Base-by-base conservation (phyloP, 2,113 vertebrate genomes). In the Trichechus manatus region DNA sequence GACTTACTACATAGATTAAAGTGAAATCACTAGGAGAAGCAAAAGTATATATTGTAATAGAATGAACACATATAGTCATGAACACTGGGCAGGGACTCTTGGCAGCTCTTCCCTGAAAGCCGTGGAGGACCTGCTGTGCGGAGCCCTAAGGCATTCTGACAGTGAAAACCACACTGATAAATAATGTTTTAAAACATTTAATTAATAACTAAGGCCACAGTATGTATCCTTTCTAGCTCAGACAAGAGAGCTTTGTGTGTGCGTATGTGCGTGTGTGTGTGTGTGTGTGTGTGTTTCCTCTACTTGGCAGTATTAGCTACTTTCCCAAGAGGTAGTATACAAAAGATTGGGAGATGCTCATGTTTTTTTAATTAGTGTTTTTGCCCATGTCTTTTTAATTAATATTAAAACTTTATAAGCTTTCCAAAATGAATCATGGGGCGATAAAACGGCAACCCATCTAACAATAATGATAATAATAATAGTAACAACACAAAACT, bases 151-250 rank as follows among this genome's bases (percentile, higher is more conserved):
- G 66, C 95, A 22, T n/a, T 90, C 87, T 81, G 92, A 90, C 70
- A 83, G 86, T 74, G 91, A 82, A 95, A 86, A 90, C 72, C 95
- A 84, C 89, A 80, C 92, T 47, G 31, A 88, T 80, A 56, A 6
- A 70, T 42, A 97, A 96, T 96, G 95, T 98, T 97, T 97, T 97
- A 92, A 97, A 98, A n/a, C 9, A 89, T 93, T 19, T 89, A 90
- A 87, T 95, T 97, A 94, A 97, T 97, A 94, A 98, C 96, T 66
- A 84, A 15, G 70, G 68, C 91, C 95, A 82, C 96, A 68, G 61
- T 94, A 47, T 33, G 82, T 29, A 56, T 0, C 81, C 0, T 72
- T 81, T 61, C 63, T 91, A 20, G 2, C 89, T 90, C 84, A 93
- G 42, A 87, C 44, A 79, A 74, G 84, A 82, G n/a, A 93, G 19